Evolutionary conservation across 2,888 invertebrate genomes (phyloP), one percentile per base, ranked within the genome.

Genomic region (Leuctra nigra): DNA sequence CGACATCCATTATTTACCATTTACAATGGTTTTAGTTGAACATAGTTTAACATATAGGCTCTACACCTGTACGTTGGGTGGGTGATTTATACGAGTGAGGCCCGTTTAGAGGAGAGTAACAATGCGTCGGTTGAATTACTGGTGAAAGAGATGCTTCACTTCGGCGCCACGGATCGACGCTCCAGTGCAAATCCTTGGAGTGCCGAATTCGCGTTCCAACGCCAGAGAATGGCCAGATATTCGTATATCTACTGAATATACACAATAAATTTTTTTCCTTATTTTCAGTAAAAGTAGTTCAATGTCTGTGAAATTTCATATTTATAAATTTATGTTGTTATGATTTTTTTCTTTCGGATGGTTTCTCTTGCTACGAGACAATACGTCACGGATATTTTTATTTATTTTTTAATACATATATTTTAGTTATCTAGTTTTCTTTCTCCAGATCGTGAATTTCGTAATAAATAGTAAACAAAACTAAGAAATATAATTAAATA

Each of bases 11-110:
- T 23, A 44, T 23, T 44, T 44, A 44, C 44, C 44, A 13, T 44
- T 44, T 23, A 44, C 44, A 44, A 44, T 44, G 44, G 44, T 44
- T 44, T 18, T 44, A 44, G 44, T 44, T 44, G 44, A 23, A 23
- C 44, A 44, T 44, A 23, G 44, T 23, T 44, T 20, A 44, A 44
- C 44, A 44, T 22, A 44, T 44, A 44, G 44, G 44, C 22, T 14
- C 14, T 18, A 7, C 23, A 44, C 44, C 22, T 22, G 44, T 44
- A 44, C 23, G 20, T 23, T 44, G 22, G 22, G 4, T 13, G n/a
- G 22, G 2, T 44, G 44, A 44, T 44, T 44, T 44, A 44, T 44
- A 20, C 23, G 44, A 44, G 22, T 44, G 44, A 20, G 9, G 44
- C 44, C 44, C 44, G 23, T 44, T 44, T 44, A 44, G 22, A 22